These are phyloP conservation scores for Toxotes jaculatrix DNA, from an alignment of 2,113 vertebrate genomes.

Conservation along the genomic window DNA sequence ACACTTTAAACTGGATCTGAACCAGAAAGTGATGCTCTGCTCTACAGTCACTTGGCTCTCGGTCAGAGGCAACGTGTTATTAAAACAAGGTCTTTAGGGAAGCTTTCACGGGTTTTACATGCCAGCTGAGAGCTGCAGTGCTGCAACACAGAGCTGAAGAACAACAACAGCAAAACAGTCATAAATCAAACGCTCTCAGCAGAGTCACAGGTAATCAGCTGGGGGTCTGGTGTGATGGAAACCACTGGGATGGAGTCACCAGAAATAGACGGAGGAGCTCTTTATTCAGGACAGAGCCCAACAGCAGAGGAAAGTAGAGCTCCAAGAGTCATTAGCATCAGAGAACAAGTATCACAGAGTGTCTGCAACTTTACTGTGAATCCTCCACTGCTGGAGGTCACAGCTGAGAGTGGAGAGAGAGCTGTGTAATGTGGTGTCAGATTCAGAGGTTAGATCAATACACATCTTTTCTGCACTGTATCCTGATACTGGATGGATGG, in stretches of 20 bases:
- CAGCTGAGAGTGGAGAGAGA: conserved; percentile 15
- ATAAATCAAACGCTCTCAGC: too few relatives aligned
- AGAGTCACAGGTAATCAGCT: too few relatives aligned
- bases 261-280: too few relatives aligned
- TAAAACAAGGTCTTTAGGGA: conserved; percentile 52
- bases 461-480: conserved; percentile 6
- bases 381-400: conserved; percentile 41
- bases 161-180: too few relatives aligned
- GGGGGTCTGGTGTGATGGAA: too few relatives aligned
- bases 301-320: too few relatives aligned
- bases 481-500: conserved; percentile 27
- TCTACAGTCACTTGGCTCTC: conserved; percentile 30
- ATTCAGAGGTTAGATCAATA: conserved; percentile 29
- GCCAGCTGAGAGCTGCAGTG: too few relatives aligned
- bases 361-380: conserved; percentile 42
- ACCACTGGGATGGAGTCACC: too few relatives aligned
- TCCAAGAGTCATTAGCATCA: too few relatives aligned
- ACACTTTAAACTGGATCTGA: conserved; percentile 26
- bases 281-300: too few relatives aligned
- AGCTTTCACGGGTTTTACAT: conserved; percentile 1
- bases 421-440: neutral
- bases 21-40: conserved; percentile 20
- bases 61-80: conserved; percentile 29
- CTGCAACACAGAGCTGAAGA: too few relatives aligned
- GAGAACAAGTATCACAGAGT: conserved; percentile 5